Evolutionary conservation across 2,888 invertebrate species (phyloP).

Genomic region (Exephanes ischioxanthus): DNA sequence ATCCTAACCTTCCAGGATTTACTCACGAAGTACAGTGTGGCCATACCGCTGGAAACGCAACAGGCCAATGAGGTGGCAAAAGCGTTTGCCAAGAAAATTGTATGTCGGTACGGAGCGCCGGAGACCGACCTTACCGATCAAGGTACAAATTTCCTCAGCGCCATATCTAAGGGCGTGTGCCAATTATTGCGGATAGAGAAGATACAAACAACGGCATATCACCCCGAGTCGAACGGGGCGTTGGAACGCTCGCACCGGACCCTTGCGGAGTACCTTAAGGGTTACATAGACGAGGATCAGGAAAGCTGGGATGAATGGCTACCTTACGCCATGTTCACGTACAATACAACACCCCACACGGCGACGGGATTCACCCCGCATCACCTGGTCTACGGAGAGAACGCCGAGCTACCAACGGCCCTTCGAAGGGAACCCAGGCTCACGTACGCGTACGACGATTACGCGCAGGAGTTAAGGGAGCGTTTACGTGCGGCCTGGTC

Average conservation of each 20-base stretch:
- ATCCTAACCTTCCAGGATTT: too few relatives aligned
- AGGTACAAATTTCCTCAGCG: constrained; percentile 67
- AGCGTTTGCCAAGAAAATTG: too few relatives aligned
- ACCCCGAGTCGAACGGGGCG: too few relatives aligned
- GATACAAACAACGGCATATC: constrained; percentile 44
- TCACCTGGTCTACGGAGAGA: constrained; percentile 31
- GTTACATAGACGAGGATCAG: too few relatives aligned
- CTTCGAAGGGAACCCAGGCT: not conserved
- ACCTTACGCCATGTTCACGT: too few relatives aligned
- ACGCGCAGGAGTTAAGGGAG: constrained; percentile 4
- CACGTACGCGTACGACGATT: constrained; percentile 16
- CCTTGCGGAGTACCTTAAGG: too few relatives aligned
- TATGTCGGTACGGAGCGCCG: not conserved
- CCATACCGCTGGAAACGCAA: too few relatives aligned
- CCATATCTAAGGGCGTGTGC: constrained; percentile 51
- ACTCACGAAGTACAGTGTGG: too few relatives aligned
- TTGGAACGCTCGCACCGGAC: too few relatives aligned
- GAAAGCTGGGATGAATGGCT: too few relatives aligned
- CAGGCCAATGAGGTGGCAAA: too few relatives aligned
- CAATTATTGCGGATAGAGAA: constrained; percentile 59
- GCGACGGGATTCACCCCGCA: not conserved
- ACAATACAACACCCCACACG: too few relatives aligned
- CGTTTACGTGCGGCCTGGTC: constrained; percentile 6
- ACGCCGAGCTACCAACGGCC: constrained; percentile 28
- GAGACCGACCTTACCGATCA: constrained; percentile 34